Base-by-base conservation (phyloP, 2,888 invertebrate species). In the Sarcophaga carnaria region DNA sequence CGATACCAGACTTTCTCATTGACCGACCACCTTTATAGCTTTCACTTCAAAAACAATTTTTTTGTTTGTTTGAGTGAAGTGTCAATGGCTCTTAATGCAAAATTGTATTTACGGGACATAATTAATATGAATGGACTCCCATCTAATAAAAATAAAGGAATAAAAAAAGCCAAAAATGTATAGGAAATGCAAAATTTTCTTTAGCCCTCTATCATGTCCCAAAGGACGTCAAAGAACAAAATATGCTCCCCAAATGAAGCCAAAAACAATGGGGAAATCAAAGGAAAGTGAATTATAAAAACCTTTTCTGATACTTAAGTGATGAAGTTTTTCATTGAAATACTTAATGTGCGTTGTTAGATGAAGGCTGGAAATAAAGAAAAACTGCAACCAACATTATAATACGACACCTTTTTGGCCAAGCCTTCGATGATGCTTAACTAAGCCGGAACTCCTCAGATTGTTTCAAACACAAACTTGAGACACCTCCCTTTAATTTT, bases 51-150 rank as follows among this genome's bases (percentile, higher is more conserved):
- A 49, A 14, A 49, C 0, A 25, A 3, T 49, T 2, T 54, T 54
- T 54, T 1, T 12, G 1, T 17, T 4, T 54, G 2, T 37, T 37
- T 37, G 2, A 10, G 10, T 49, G 37, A 45, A 72, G 66, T 82
- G 81, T 80, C 78, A 78, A 75, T 78, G 22, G 64, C 37, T 70
- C n/a, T 85, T 67, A 85, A 69, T 8, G 64, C 66, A 59, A 64
- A 70, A 79, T 64, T 66, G 59, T 75, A 49, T 75, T 79, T 60
- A 37, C 14, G 25, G 74, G 47, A 71, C 27, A 79, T 86, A 82
- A 82, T 86, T 80, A 76, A 76, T 22, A 86, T 80, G 20, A 54
- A 82, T 45, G 67, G 71, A 62, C 79, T 27, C 64, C 25, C 17
- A 47, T 14, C 22, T 27, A 62, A 54, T 14, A 12, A 37, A 37